These are phyloP conservation scores for Morpho achilles DNA, from an alignment of 2,888 invertebrate genomes.

Conservation along the genomic window DNA sequence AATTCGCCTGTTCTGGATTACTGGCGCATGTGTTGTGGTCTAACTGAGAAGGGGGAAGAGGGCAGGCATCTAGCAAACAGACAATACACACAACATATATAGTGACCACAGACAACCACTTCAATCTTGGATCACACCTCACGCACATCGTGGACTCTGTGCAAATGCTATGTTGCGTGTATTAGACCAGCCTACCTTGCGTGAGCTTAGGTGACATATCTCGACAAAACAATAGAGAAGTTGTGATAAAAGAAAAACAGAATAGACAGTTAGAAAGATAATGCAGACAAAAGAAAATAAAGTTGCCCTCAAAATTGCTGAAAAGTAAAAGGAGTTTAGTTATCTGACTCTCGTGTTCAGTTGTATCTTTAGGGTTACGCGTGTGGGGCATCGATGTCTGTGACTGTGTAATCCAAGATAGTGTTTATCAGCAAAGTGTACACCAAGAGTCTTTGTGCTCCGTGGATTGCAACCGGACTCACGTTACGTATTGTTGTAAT, in stretches of 20 bases:
- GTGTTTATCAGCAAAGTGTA: constrained; percentile 52
- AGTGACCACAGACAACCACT: constrained; percentile 79
- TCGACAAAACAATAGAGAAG: constrained; percentile 32
- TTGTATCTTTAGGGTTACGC: constrained; percentile 27
- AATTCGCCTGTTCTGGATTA: constrained; percentile 85
- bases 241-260: constrained; percentile 60
- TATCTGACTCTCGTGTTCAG: constrained; percentile 28
- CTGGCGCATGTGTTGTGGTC: constrained; percentile 90
- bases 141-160: constrained; percentile 63
- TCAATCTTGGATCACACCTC: constrained; percentile 78
- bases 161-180: constrained; percentile 68
- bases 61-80: constrained; percentile 97
- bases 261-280: constrained; percentile 70
- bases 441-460: constrained; percentile 78
- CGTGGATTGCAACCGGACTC: constrained; percentile 79
- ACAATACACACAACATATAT: constrained; percentile 89
- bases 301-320: constrained; percentile 35
- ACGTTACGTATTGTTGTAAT: constrained; percentile 33
- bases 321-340: constrained; percentile 24
- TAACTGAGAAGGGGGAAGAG: constrained; percentile 92
- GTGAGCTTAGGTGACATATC: constrained; percentile 33
- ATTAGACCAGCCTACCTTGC: constrained; percentile 68
- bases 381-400: constrained; percentile 57
- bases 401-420: constrained; percentile 79
- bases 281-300: constrained; percentile 57